Base-by-base conservation (phyloP, 2,113 vertebrate genomes). In the Herpetotheres cachinnans region DNA sequence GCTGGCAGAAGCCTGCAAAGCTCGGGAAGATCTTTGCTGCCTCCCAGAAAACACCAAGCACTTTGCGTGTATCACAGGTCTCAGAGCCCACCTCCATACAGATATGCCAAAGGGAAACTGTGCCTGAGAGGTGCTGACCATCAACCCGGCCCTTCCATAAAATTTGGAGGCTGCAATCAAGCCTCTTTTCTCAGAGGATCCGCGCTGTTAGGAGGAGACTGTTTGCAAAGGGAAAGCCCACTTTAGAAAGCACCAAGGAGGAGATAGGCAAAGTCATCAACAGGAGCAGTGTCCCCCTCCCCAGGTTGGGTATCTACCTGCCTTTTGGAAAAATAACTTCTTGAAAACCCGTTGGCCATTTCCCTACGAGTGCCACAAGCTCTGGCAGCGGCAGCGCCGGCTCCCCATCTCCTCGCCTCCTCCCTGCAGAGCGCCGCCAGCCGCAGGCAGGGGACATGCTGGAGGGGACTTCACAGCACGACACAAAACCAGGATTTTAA, bases 331-430 rank as follows among this genome's bases (percentile, higher is more conserved):
- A 40, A 21, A 9, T 10, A 14, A 14, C 58, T 29, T 70, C 42
- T 47, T 3, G 2, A 56, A 55, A 55, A 25, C 40, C 47, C 10
- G 0, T 14, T 47, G 49, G 16, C n/a, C 72, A 26, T 27, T 38
- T 19, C 69, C 32, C 25, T 32, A 16, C 0, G 2, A 66, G 40
- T 1, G 3, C 55, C 36, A n/a, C 4, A 3, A 2, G 62, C 25
- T 25, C 55, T 14, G 5, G 3, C 29, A 22, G 38, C 1, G 1
- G 63, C 29, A 25, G 29, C 1, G 2, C 21, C 21, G 1, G 55
- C 19, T 49, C n/a, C 44, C 25, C 42, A 26, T 3, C 38, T 16
- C 52, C 21, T 36, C 77, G 30, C 30, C 54, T 49, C 42, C 50
- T 47, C 59, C n/a, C 29, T 3, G 47, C n/a, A 9, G 54, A 25